phyloP scores from a whole-genome alignment of 2,113 vertebrate genomes.

The Machaerirhynchus nigripectus region DNA sequence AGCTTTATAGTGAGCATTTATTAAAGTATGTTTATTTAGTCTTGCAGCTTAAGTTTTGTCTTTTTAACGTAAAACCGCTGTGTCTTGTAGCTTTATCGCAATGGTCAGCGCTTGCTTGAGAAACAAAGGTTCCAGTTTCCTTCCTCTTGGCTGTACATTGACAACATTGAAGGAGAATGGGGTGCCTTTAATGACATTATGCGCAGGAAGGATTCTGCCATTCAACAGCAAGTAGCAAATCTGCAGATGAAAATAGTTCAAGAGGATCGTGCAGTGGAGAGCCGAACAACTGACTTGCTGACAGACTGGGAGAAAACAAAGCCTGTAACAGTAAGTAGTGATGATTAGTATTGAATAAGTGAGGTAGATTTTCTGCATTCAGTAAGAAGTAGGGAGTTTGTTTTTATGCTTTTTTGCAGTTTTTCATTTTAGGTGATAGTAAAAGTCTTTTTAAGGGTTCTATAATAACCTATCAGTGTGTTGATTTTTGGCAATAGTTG shows the following conservation, averaged over 20 bases:
- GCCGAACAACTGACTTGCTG: conserved; percentile 91
- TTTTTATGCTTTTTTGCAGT: not conserved
- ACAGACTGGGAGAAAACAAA: conserved; percentile 98
- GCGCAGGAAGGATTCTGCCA: conserved; percentile 96
- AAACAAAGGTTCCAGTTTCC: conserved; percentile 99
- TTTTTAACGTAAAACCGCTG: not conserved
- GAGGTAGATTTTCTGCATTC: not conserved
- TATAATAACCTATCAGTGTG: fast-evolving
- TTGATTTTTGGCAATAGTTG: not conserved
- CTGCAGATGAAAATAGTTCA: conserved; percentile 98
- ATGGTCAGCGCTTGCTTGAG: conserved; percentile 94
- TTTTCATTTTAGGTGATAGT: not conserved
- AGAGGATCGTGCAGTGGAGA: conserved; percentile 96
- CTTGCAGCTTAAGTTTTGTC: not conserved
- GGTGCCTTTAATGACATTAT: conserved; percentile 99
- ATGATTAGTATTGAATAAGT: not conserved
- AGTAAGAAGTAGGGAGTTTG: not conserved
- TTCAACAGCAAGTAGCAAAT: conserved; percentile 98
- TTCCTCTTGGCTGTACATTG: conserved; percentile 97
- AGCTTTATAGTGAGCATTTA: not conserved
- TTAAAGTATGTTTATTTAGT: not conserved
- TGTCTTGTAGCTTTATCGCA: conserved; percentile 87
- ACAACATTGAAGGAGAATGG: conserved; percentile 99
- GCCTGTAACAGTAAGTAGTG: conserved; percentile 86
- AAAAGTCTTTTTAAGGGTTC: not conserved